Conservation (phyloP, 2,113 vertebrate species). For the Dunckerocampus dactyliophorus region DNA sequence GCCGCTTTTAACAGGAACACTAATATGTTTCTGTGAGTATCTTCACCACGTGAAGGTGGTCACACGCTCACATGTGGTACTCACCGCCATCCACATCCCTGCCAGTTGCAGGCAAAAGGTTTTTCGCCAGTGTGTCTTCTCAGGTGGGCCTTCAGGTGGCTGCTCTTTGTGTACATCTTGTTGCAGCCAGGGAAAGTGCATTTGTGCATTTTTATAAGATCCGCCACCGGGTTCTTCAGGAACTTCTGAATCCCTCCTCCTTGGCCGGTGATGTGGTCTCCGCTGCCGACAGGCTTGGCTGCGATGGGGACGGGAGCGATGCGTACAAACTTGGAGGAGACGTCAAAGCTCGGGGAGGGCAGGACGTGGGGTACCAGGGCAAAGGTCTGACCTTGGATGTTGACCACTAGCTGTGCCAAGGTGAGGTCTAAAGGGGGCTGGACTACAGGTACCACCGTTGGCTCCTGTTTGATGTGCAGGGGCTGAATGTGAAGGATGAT, state of each 20-base stretch:
- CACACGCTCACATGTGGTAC: slow-evolving; percentile 64
- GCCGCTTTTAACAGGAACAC: too few relatives aligned
- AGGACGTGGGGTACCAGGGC: slow-evolving; percentile 88
- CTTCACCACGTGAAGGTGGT: too few relatives aligned
- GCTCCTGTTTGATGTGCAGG: slow-evolving; percentile 71
- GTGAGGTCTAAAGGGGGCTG: background rate
- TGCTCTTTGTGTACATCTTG: slow-evolving; percentile 98
- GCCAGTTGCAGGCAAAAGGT: slow-evolving; percentile 93
- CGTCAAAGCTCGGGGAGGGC: slow-evolving; percentile 77
- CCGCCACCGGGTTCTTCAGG: slow-evolving; percentile 85
- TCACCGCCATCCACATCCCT: slow-evolving; percentile 93
- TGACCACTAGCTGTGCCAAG: slow-evolving; percentile 85
- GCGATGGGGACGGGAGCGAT: slow-evolving; percentile 93
- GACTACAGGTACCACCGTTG: background rate
- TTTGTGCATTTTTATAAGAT: slow-evolving; percentile 97
- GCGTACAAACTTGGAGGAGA: slow-evolving; percentile 88
- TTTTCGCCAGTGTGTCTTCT: slow-evolving; percentile 93
- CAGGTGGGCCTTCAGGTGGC: slow-evolving; percentile 94
- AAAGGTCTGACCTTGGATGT: slow-evolving; percentile 93
- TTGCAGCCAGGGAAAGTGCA: slow-evolving; percentile 90
- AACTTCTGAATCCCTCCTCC: slow-evolving; percentile 81
- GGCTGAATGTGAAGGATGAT: slow-evolving; percentile 86
- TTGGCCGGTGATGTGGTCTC: slow-evolving; percentile 63
- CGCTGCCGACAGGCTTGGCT: slow-evolving; percentile 82
- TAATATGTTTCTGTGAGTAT: background rate